phyloP scores from a whole-genome alignment of 35 echinoderm and acorn worm genomes.

The Chiridota heheva region DNA sequence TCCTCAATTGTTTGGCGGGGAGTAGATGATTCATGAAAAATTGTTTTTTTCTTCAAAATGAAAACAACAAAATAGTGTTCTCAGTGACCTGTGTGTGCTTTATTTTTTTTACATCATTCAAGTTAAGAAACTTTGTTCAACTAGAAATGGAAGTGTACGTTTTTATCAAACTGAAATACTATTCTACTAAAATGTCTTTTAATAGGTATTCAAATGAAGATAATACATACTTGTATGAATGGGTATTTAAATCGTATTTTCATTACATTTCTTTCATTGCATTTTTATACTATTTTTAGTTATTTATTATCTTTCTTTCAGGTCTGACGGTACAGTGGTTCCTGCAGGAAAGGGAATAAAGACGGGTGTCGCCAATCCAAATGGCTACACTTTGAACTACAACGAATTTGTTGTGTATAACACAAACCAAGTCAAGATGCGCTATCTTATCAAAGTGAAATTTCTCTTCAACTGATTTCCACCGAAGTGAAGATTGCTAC shows the following conservation, averaged over 20 bases:
- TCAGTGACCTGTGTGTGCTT: too few species aligned
- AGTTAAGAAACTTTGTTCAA: too few species aligned
- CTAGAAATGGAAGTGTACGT: too few species aligned
- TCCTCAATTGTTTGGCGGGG: too few species aligned
- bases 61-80: too few species aligned
- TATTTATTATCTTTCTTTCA: conserved; percentile 40
- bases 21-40: too few species aligned
- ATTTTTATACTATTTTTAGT: too few species aligned
- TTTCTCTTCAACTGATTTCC: conserved; percentile 86
- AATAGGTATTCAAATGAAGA: not conserved
- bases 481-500: too few species aligned
- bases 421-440: conserved; percentile 90
- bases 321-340: conserved; percentile 88
- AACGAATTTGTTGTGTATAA: conserved; percentile 95
- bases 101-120: too few species aligned
- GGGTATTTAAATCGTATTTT: not conserved
- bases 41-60: too few species aligned
- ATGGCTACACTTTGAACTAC: conserved; percentile 97
- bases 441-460: conserved; percentile 85
- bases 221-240: not conserved
- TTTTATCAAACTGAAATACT: too few species aligned
- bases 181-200: not conserved
- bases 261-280: too few species aligned
- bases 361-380: conserved; percentile 71
- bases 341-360: conserved; percentile 64